Evolutionary conservation across 1,140 invertebrate species (phyloP).

Genomic region (Spodoptera litura): DNA sequence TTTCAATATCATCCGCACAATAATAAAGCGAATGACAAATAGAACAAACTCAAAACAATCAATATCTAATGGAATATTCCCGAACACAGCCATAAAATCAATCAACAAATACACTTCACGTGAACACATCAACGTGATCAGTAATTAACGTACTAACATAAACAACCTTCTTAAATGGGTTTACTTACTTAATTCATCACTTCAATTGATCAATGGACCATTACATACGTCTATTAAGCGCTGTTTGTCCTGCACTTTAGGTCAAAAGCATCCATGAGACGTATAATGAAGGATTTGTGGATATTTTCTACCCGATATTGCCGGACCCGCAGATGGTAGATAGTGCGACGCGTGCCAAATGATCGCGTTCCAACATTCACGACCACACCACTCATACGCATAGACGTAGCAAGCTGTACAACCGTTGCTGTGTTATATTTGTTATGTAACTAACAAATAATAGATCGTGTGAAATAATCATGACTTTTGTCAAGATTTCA

Average conservation of each 20-base stretch:
- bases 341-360: conserved; percentile 56
- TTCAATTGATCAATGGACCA: conserved; percentile 11
- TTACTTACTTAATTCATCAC: conserved; percentile 26
- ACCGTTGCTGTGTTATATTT: no score
- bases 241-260: conserved; percentile 22
- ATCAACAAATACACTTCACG: background rate
- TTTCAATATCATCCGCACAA: no score
- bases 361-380: conserved; percentile 57
- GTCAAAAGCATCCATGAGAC: conserved; percentile 44
- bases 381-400: conserved; percentile 46
- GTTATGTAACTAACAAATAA: no score
- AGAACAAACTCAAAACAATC: no score
- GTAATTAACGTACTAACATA: background rate
- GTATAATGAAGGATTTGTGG: conserved; percentile 54
- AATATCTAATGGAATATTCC: no score
- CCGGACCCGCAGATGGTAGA: conserved; percentile 53
- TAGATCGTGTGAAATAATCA: no score
- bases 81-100: background rate
- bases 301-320: conserved; percentile 41
- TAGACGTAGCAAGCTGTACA: conserved; percentile 42
- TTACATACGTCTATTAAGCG: conserved; percentile 17
- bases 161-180: background rate
- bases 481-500: no score
- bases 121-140: conserved; percentile 4
- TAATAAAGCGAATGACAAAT: no score